Conservation (phyloP, 1,140 invertebrate species). For the Leptinotarsa texana region DNA sequence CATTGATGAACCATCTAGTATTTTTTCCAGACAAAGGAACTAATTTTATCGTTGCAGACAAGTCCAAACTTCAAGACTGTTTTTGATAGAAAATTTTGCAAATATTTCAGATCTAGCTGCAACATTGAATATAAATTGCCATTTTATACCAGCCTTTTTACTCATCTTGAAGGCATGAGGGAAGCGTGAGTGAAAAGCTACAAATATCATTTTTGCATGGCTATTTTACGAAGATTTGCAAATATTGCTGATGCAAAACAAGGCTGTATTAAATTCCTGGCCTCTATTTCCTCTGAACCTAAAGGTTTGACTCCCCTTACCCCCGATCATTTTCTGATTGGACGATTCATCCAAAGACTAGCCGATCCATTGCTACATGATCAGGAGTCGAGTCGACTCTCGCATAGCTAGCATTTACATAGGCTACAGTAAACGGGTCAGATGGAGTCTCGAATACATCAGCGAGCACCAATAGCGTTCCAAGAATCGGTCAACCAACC, state of each 20-base stretch:
- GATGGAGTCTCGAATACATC: background rate
- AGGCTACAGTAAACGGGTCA: conserved; percentile 2
- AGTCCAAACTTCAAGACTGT: background rate
- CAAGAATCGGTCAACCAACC: background rate
- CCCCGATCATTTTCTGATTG: conserved; percentile 43
- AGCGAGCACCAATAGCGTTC: background rate
- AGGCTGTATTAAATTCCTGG: conserved; percentile 46
- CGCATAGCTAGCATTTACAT: background rate
- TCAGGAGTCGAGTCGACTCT: no score
- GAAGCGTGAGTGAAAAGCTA: conserved; percentile 37
- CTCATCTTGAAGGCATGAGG: conserved; percentile 42
- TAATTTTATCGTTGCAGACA: conserved; percentile 32
- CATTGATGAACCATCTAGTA: conserved; percentile 17
- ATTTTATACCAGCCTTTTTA: conserved; percentile 39
- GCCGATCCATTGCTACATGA: no score
- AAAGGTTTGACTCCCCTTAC: conserved; percentile 44
- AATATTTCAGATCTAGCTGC: background rate
- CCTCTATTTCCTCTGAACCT: conserved; percentile 42
- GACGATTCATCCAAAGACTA: background rate
- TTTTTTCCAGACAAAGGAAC: conserved; percentile 35
- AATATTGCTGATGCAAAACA: conserved; percentile 36
- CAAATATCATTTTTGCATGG: conserved; percentile 30
- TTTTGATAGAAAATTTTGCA: conserved; percentile 22
- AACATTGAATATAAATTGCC: conserved; percentile 7
- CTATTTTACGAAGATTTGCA: conserved; percentile 46